These are phyloP conservation scores for Antechinus stuartii DNA, from an alignment of 2,113 vertebrate genomes.

Conservation along the genomic window DNA sequence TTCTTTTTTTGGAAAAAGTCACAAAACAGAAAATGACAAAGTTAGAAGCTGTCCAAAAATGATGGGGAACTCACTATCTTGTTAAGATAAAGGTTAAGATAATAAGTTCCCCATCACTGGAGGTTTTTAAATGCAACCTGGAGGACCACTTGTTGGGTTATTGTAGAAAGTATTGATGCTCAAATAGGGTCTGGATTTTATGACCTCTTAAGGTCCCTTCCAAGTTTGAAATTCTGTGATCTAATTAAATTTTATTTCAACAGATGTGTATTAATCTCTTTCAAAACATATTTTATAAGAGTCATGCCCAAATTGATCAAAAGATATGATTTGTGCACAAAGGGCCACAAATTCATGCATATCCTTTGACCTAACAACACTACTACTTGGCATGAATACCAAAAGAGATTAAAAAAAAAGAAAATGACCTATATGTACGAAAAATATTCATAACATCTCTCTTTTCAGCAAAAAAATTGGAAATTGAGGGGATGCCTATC, in stretches of 20 bases:
- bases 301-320: too few relatives aligned
- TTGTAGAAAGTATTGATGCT: not conserved
- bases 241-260: not conserved
- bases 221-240: not conserved
- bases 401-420: too few relatives aligned
- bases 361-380: too few relatives aligned
- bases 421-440: too few relatives aligned
- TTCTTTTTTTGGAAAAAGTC: not conserved
- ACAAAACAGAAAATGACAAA: not conserved
- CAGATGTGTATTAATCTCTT: not conserved
- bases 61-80: not conserved
- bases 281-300: not conserved
- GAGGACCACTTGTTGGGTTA: too few relatives aligned
- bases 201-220: not conserved
- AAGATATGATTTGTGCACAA: too few relatives aligned
- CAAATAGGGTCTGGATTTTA: not conserved
- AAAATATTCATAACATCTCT: too few relatives aligned
- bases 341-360: too few relatives aligned
- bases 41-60: not conserved
- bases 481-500: too few relatives aligned
- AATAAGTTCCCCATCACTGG: not conserved
- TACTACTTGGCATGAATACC: too few relatives aligned
- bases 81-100: not conserved
- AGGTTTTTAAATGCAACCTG: not conserved
- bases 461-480: too few relatives aligned